Evolutionary conservation across 2,888 invertebrate genomes (phyloP), one percentile per base, ranked within the genome.

Genomic region (Sisyra nigra): DNA sequence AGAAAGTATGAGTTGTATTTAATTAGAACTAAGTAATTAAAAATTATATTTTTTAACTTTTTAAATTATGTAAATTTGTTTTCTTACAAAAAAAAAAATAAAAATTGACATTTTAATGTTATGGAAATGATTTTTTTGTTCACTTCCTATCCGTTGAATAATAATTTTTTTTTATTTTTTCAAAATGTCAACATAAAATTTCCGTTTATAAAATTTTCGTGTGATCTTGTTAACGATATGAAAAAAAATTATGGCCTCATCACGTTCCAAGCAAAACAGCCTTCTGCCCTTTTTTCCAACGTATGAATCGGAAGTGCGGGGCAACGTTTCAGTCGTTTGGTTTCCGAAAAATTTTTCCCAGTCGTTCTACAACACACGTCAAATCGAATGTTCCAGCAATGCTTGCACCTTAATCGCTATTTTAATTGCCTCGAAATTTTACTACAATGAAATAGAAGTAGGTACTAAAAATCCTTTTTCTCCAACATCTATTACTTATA

Each of bases 341-440:
- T 75, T 72, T 50, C 66, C 71, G 41, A 55, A 61, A 24, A 63
- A 68, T 50, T 75, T 76, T 53, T 69, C 71, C 2, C 75, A 76
- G 56, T 71, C 71, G 36, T 64, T 65, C 41, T 75, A 69, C 54
- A 74, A 67, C 45, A 59, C 63, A 44, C 60, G 60, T 50, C 60
- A 62, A 45, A 50, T 46, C 7, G 54, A 57, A 42, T 62, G 55
- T 57, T 72, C 67, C 41, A 74, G 74, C 49, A 69, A 73, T 56
- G 75, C 75, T 6, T 75, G 75, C 49, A 76, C 75, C 1, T 56
- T 76, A 42, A 75, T 76, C 50, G 72, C 70, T 32, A 56, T 74
- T 15, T 59, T 75, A 40, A 58, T 72, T 46, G 74, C 74, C 19
- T 58, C 65, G 40, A 63, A 63, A 50, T 65, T 66, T 46, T 50